phyloP scores from a whole-genome alignment of 1,140 invertebrate species.

The Sycophila sp. region DNA sequence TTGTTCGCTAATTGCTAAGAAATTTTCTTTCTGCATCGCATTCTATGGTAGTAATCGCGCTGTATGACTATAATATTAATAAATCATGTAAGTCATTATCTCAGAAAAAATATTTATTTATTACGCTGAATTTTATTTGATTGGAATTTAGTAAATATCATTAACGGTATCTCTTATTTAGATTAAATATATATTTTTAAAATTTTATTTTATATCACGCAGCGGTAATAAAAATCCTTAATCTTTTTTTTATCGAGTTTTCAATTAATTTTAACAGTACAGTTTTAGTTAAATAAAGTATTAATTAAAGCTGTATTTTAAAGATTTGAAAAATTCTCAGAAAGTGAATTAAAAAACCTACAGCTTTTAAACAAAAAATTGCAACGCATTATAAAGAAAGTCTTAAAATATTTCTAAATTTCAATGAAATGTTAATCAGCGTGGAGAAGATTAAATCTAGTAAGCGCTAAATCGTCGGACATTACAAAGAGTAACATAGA shows the following conservation, averaged over 20 bases:
- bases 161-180: not conserved
- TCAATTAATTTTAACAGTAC: not conserved
- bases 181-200: too few species aligned
- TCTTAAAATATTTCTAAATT: not conserved
- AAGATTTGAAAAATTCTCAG: too few species aligned
- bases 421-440: not conserved
- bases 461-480: not conserved
- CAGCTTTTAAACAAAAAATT: too few species aligned
- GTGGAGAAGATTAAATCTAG: too few species aligned
- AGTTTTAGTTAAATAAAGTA: not conserved
- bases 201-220: not conserved
- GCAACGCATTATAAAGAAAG: too few species aligned
- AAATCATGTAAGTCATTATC: not conserved
- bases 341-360: too few species aligned
- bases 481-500: not conserved
- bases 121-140: not conserved
- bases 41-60: not conserved
- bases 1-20: not conserved
- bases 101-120: not conserved
- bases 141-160: not conserved
- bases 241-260: not conserved
- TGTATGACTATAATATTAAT: not conserved
- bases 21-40: too few species aligned
- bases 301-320: not conserved
- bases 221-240: not conserved